Percentiles rank a stretch among this genome's conserved stretches.
Conservation (phyloP, 2,113 vertebrate genomes). For the Zosterops pallidus region DNA sequence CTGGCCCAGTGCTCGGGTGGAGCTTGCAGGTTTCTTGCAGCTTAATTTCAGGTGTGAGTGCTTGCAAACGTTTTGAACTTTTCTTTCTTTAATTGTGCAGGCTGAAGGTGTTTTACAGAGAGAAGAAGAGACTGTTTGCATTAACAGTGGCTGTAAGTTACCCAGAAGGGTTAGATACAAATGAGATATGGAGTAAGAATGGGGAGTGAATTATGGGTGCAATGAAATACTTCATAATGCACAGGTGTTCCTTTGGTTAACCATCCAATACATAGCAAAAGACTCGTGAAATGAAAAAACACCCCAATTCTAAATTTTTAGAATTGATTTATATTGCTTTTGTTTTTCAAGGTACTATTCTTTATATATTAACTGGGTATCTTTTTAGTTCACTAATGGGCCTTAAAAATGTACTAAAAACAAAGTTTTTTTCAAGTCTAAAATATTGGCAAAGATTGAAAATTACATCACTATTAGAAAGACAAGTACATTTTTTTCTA, state of each 20-base stretch:
- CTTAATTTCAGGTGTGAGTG: neutral
- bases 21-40: fast-evolving
- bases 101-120: conserved; percentile 55
- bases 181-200: neutral
- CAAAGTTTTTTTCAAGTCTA: neutral
- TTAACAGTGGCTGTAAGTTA: conserved; percentile 34
- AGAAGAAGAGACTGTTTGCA: conserved; percentile 55
- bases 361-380: neutral
- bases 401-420: neutral
- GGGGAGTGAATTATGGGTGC: neutral
- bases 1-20: neutral
- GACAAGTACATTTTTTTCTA: neutral
- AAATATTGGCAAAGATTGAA: neutral
- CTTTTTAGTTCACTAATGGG: neutral
- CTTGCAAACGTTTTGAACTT: neutral
- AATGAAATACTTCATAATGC: neutral
- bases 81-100: neutral
- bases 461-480: neutral
- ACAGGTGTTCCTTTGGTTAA: neutral
- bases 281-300: neutral
- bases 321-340: neutral
- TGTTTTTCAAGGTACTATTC: neutral
- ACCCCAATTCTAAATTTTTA: neutral
- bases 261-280: neutral
- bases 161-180: neutral